phyloP scores from a whole-genome alignment of 2,888 invertebrate genomes.

The Rambutsinella grinnellia region DNA sequence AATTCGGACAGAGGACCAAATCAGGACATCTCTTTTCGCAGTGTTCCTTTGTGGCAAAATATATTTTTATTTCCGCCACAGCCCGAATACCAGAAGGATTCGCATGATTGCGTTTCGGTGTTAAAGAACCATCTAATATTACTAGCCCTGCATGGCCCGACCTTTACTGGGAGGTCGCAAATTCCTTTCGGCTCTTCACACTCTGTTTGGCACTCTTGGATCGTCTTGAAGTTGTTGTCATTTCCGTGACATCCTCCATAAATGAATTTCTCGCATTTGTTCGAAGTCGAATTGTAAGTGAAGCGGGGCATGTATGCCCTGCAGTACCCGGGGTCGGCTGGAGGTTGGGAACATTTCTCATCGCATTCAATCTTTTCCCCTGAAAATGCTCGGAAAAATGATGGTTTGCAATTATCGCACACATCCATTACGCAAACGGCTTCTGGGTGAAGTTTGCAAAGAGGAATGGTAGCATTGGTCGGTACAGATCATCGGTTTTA shows the following conservation, averaged over 20 bases:
- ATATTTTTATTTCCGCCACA: conserved; percentile 87
- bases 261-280: conserved; percentile 68
- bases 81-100: conserved; percentile 78
- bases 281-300: conserved; percentile 68
- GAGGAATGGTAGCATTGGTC: conserved; percentile 67
- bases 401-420: conserved; percentile 67
- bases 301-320: conserved; percentile 66
- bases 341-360: conserved; percentile 66
- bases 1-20: conserved; percentile 68
- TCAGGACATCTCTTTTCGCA: conserved; percentile 74
- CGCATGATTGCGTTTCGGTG: conserved; percentile 81
- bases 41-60: conserved; percentile 83
- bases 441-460: conserved; percentile 66
- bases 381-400: conserved; percentile 66
- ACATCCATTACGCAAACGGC: conserved; percentile 69
- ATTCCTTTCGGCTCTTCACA: conserved; percentile 70
- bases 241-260: conserved; percentile 70
- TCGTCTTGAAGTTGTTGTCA: conserved; percentile 69
- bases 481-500: conserved; percentile 67
- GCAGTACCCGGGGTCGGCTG: conserved; percentile 64
- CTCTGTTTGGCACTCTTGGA: conserved; percentile 68
- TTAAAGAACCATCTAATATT: conserved; percentile 81
- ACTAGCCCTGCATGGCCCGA: conserved; percentile 72
- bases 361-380: conserved; percentile 67
- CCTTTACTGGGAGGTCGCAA: conserved; percentile 82